Conservation (phyloP, 2,113 vertebrate species). For the Siniperca chuatsi region DNA sequence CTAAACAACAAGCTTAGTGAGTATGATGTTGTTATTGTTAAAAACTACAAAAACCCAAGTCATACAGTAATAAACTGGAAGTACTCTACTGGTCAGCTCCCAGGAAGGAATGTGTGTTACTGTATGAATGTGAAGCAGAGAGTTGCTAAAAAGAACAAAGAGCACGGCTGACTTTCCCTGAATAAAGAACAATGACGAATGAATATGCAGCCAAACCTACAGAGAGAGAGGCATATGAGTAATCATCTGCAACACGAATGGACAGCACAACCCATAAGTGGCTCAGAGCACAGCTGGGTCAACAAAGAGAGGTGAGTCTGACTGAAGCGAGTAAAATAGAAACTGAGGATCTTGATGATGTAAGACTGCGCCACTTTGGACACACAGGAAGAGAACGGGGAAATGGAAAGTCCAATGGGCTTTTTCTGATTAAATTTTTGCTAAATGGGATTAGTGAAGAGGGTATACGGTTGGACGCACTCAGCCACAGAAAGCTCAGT, state of each 20-base stretch:
- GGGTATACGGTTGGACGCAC: slow-evolving; percentile 44
- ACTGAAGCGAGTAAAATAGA: background rate
- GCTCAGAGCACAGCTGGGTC: background rate
- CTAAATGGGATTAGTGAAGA: slow-evolving; percentile 72
- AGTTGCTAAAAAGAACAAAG: slow-evolving; percentile 19
- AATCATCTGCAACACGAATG: slow-evolving; percentile 13
- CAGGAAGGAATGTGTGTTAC: background rate
- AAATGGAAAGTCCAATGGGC: slow-evolving; percentile 39
- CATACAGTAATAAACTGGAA: background rate
- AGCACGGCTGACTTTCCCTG: background rate
- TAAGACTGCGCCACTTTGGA: slow-evolving; percentile 14
- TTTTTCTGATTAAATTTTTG: slow-evolving; percentile 69
- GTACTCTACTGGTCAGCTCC: slow-evolving; percentile 1
- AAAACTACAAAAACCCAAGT: background rate
- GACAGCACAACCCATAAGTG: slow-evolving; percentile 15
- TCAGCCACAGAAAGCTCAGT: slow-evolving; percentile 40
- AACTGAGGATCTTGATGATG: slow-evolving; percentile 21
- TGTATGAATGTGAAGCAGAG: background rate
- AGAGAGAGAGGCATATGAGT: background rate
- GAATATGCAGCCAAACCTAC: slow-evolving; percentile 18
- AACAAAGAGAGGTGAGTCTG: background rate
- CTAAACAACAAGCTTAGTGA: background rate
- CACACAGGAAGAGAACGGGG: slow-evolving; percentile 47
- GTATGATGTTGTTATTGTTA: background rate
- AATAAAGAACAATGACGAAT: slow-evolving; percentile 25